Evolutionary conservation across 2,113 vertebrate genomes (phyloP), one percentile per base, ranked within the genome.

Genomic region (Parus major): DNA sequence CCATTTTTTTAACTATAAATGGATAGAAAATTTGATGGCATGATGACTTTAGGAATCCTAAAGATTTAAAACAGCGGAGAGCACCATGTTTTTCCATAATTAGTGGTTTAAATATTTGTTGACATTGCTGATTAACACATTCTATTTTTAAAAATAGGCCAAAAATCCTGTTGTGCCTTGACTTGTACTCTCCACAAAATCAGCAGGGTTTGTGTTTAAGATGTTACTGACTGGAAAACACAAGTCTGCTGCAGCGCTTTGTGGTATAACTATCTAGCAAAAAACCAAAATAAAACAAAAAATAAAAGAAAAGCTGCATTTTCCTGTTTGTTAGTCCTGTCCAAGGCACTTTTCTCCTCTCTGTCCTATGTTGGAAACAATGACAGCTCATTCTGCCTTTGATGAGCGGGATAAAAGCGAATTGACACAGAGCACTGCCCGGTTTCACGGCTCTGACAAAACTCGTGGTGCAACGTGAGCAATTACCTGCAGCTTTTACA

Each of bases 341-440:
- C 27, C 23, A 59, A 64, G 28, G 8, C 42, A 53, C 0, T 84
- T 68, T 69, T 63, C 42, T 82, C 15, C 49, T 21, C 44, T 83
- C 64, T 86, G 46, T 68, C 72, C 57, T 84, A 3, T 4, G 11
- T 23, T 83, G 65, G 79, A 94, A 96, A 82, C 7, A 6, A 89
- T 60, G 91, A 85, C 60, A 87, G 93, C 35, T 89, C 57, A 10
- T 46, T 95, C 84, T 95, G 63, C 61, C 81, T 78, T 44, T 90
- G 92, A 95, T 57, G 55, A 93, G 39, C 31, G 41, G 70, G 50
- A 88, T 94, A 95, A 96, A 97, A 90, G 36, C 6, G 17, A 94
- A 87, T 56, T 96, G 92, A 94, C 76, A 71, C 49, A 31, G n/a
- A 91, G 80, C 61, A 15, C 29, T n/a, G 19, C 57, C 90, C 52